Evolutionary conservation across 2,113 vertebrate genomes (phyloP), one percentile per base, ranked within the genome.

Genomic region (Elanoides forficatus): DNA sequence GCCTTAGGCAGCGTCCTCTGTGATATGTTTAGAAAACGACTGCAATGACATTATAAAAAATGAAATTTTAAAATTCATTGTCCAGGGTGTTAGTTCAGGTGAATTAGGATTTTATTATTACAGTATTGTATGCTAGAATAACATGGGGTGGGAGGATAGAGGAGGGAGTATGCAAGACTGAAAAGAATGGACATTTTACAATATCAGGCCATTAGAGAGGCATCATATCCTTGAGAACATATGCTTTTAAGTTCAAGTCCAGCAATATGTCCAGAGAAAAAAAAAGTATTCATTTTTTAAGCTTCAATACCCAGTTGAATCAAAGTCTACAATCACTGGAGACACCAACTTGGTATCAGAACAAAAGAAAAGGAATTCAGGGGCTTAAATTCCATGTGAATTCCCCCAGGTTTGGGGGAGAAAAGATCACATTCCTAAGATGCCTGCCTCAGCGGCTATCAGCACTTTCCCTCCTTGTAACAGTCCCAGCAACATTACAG

Each of bases 81-180:
- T 42, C 13, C 11, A 32, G 21, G 17, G 13, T 25, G 11, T 58
- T 75, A 63, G 11, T 65, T 53, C 32, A 52, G 17, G 11, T 56
- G 10, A 78, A 52, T 42, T 8, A 62, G 29, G 15, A 15, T 81
- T 66, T 92, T 55, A 32, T 40, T 40, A 23, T 25, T 47, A 23
- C 10, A 60, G 1, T 40, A 29, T 30, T 40, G 8, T 34, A 25
- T 21, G 38, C 48, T 47, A 56, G 32, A 90, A 29, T 56, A 78
- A 66, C 10, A 38, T 19, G 5, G 6, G 9, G 9, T 56, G 58
- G 86, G 29, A 55, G 11, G 6, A 13, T 19, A 66, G 72, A 23
- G 17, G 15, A 75, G 5, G 14, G 18, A 58, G 13, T n/a, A n/a
- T 0, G 0, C 8, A 50, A 63, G 13, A 32, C 5, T 19, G 4